Evolutionary conservation across 2,797 vertebrate genomes (phyloP), one percentile per base, ranked within the genome.

Genomic region (Acanthiza pusilla): DNA sequence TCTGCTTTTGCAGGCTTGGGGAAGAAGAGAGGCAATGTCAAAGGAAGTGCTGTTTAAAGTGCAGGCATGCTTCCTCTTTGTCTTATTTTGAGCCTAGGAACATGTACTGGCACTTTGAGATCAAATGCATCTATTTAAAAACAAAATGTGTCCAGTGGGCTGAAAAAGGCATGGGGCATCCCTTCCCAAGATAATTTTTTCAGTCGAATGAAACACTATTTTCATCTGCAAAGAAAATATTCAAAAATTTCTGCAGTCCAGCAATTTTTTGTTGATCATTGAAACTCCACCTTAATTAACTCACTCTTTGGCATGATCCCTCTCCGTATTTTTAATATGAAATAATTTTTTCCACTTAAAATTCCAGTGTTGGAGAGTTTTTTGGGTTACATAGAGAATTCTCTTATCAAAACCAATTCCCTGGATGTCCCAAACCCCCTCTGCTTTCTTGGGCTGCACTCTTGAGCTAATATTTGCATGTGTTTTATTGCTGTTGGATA

Each of bases 1-100:
- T 70, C 55, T 89, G 25, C 26, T 77, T 96, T 74, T 87, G n/a
- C 61, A 77, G 26, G 21, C 22, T 61, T 65, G 27, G 18, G 57
- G 78, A 77, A 80, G 63, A 87, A 76, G 68, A 79, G 38, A 80
- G 19, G 21, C 75, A 29, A 0, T 65, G 54, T 68, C 51, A 89
- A 76, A 91, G 72, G 75, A 92, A 88, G 27, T 87, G 38, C 61
- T 62, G 43, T 88, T 92, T 81, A 20, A 85, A 93, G 58, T 36
- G 17, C 76, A 88, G 84, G 68, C 68, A 45, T 63, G 62, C 73
- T 94, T 96, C 79, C 54, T 68, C 62, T 88, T 93, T 70, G 36
- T 84, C 50, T 81, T 93, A 43, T 89, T 96, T 89, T 91, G 85
- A 86, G 82, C 47, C 73, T 91, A 63, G 45, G 55, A 91, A 75